phyloP scores from a whole-genome alignment of 2,113 vertebrate genomes.

The Strigops habroptila region DNA sequence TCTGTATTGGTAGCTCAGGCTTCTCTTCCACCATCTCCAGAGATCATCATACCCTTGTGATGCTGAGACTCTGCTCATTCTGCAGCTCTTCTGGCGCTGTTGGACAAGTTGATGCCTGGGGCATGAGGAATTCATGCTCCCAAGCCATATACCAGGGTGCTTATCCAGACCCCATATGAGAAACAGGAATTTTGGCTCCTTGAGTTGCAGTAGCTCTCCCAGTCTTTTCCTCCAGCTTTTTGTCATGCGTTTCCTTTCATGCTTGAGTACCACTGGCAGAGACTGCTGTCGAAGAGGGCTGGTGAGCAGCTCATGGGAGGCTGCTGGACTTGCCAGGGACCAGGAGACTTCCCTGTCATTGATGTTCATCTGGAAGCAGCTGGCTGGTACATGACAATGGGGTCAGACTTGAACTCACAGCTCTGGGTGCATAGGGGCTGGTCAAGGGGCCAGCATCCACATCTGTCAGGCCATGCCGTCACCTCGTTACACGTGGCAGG shows the following conservation, averaged over 20 bases:
- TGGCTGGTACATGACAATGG: accelerated
- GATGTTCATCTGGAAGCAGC: accelerated
- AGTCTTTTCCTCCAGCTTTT: not conserved
- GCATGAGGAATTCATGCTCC: not conserved
- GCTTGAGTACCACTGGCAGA: not conserved
- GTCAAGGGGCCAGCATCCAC: not conserved
- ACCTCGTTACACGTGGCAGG: not conserved
- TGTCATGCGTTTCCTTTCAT: not conserved
- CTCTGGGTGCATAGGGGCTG: not conserved
- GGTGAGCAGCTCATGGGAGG: not conserved
- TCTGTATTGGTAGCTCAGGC: not conserved
- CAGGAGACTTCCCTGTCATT: not conserved
- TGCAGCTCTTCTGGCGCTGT: not conserved
- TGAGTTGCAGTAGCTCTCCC: not conserved
- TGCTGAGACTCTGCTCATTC: not conserved
- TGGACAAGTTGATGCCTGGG: not conserved
- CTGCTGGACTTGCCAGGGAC: accelerated
- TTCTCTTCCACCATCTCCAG: not conserved
- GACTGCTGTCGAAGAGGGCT: not conserved
- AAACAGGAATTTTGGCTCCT: not conserved
- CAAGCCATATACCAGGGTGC: not conserved
- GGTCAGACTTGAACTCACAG: accelerated
- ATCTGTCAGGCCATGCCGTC: not conserved
- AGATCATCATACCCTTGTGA: too few relatives aligned
- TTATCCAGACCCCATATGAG: not conserved